phyloP scores from a whole-genome alignment of 2,888 invertebrate genomes.

The Lasioglossum figueresi region DNA sequence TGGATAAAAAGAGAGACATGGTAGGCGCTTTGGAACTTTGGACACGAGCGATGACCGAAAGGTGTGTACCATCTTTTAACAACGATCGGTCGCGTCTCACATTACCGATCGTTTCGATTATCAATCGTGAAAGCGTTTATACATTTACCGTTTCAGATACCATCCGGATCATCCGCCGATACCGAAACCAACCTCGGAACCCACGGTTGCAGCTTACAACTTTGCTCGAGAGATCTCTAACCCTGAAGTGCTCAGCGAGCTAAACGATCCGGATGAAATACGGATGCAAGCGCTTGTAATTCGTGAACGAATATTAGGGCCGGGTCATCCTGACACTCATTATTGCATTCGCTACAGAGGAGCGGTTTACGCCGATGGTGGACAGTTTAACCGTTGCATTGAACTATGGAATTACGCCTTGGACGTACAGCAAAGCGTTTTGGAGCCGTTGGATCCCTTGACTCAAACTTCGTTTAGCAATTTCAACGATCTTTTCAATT shows the following conservation, averaged over 20 bases:
- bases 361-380: slow-evolving; percentile 97
- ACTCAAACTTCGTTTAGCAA: slow-evolving; percentile 97
- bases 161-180: slow-evolving; percentile 88
- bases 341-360: slow-evolving; percentile 98
- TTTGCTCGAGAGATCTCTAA: slow-evolving; percentile 93
- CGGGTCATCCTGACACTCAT: slow-evolving; percentile 98
- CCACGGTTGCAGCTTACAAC: slow-evolving; percentile 94
- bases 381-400: slow-evolving; percentile 96
- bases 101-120: neutral
- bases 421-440: slow-evolving; percentile 97
- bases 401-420: slow-evolving; percentile 98
- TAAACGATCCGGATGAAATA: slow-evolving; percentile 98
- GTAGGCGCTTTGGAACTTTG: slow-evolving; percentile 94
- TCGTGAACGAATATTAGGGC: slow-evolving; percentile 94
- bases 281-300: slow-evolving; percentile 97
- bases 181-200: slow-evolving; percentile 89
- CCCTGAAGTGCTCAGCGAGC: slow-evolving; percentile 91
- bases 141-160: slow-evolving; percentile 83
- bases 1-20: slow-evolving; percentile 98
- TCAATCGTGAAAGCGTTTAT: neutral
- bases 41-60: slow-evolving; percentile 95
- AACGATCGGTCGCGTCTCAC: neutral
- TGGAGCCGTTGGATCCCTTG: slow-evolving; percentile 96
- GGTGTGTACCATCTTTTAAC: slow-evolving; percentile 84
- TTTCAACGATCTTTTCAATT: slow-evolving; percentile 97